These are phyloP conservation scores for Brachyptera putata DNA, from an alignment of 2,888 invertebrate genomes.

Conservation along the genomic window DNA sequence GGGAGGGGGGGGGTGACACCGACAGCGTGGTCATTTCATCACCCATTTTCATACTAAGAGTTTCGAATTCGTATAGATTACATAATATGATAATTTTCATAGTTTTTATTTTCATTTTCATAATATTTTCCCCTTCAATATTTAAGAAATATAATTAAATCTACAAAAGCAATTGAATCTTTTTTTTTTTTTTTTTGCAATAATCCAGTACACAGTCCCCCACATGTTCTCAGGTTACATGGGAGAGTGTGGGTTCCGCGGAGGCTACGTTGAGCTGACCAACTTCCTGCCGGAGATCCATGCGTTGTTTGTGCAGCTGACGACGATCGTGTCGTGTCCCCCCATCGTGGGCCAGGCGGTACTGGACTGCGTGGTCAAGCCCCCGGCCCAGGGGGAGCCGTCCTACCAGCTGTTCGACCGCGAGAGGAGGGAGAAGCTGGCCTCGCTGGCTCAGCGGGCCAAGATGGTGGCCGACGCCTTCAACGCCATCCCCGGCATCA, in stretches of 20 bases:
- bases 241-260: slow-evolving; percentile 93
- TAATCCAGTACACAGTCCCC: too few relatives aligned
- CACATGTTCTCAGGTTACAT: slow-evolving; percentile 66
- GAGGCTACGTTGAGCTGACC: slow-evolving; percentile 91
- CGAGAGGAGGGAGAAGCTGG: slow-evolving; percentile 51
- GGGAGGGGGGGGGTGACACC: too few relatives aligned
- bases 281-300: slow-evolving; percentile 84
- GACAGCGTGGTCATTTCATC: too few relatives aligned
- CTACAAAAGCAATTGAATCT: too few relatives aligned
- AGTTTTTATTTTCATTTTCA: too few relatives aligned
- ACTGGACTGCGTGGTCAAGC: slow-evolving; percentile 87
- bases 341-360: slow-evolving; percentile 85
- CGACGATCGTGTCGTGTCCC: slow-evolving; percentile 93
- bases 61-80: too few relatives aligned
- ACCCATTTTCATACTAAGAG: too few relatives aligned
- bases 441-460: slow-evolving; percentile 51
- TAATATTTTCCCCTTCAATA: too few relatives aligned
- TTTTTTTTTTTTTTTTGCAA: too few relatives aligned
- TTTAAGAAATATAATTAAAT: too few relatives aligned
- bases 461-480: slow-evolving; percentile 53
- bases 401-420: slow-evolving; percentile 52
- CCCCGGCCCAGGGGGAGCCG: slow-evolving; percentile 62
- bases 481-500: slow-evolving; percentile 53
- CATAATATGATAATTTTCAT: too few relatives aligned
- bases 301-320: slow-evolving; percentile 77